Conservation (phyloP, 1,140 invertebrate genomes). For the Papilio polytes region DNA sequence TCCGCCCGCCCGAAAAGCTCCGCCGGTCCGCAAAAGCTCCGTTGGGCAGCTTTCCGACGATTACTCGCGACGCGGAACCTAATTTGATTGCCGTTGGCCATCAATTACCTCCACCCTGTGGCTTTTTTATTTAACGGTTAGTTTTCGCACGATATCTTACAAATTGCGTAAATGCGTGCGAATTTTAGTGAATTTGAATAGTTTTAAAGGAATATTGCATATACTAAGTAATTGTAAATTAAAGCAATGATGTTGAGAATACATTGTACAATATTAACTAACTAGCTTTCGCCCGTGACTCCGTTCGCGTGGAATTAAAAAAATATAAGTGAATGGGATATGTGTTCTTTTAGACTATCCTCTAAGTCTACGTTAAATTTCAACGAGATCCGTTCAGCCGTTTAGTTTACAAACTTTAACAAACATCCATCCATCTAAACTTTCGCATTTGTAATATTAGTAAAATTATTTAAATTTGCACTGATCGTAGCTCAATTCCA, state of each 20-base stretch:
- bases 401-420: too few species aligned
- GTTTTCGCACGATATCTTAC: conserved; percentile 55
- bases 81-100: conserved; percentile 80
- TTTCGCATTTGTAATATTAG: too few species aligned
- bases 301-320: too few species aligned
- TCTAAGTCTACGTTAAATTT: too few species aligned
- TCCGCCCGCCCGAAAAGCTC: background rate
- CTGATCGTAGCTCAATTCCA: background rate
- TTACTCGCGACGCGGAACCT: conserved; percentile 75
- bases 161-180: background rate
- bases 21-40: conserved; percentile 65
- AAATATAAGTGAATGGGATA: too few species aligned
- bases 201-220: background rate
- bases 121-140: conserved; percentile 73
- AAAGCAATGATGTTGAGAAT: background rate
- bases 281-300: too few species aligned
- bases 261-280: background rate
- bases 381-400: too few species aligned
- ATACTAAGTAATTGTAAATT: background rate
- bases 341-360: too few species aligned
- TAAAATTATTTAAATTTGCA: background rate
- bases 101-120: conserved; percentile 73
- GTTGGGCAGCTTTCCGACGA: conserved; percentile 77
- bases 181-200: background rate
- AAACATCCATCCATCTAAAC: too few species aligned